Conservation (phyloP, 2,888 invertebrate genomes). For the Agriopis leucophaearia region DNA sequence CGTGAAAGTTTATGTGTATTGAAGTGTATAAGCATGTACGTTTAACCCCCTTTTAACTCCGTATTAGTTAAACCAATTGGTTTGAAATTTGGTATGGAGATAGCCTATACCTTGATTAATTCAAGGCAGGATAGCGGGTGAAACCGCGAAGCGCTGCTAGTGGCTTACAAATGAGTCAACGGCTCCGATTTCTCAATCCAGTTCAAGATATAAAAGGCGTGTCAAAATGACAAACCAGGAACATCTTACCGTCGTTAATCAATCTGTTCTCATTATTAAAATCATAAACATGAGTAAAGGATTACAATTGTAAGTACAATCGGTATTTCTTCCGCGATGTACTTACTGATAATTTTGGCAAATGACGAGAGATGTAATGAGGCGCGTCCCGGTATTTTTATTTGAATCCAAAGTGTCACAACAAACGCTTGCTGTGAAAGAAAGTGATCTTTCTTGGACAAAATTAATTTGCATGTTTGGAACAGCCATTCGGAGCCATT, state of each 20-base stretch:
- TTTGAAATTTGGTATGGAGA: too few relatives aligned
- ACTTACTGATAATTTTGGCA: conserved; percentile 44
- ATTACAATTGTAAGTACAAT: conserved; percentile 14
- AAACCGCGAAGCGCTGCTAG: too few relatives aligned
- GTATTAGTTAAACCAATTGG: too few relatives aligned
- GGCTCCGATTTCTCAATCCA: conserved; percentile 11
- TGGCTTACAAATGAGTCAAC: conserved; percentile 24
- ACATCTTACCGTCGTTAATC: conserved; percentile 15
- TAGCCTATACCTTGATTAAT: too few relatives aligned
- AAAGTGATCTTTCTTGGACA: conserved; percentile 5
- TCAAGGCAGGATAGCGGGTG: too few relatives aligned
- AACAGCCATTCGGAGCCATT: background rate
- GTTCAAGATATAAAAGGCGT: conserved; percentile 10
- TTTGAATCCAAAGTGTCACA: conserved; percentile 36
- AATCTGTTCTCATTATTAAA: conserved; percentile 25
- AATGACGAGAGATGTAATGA: conserved; percentile 41
- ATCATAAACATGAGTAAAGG: conserved; percentile 23
- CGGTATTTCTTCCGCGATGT: conserved; percentile 23
- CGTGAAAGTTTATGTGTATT: too few relatives aligned
- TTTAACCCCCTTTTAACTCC: too few relatives aligned
- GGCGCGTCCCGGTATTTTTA: conserved; percentile 38
- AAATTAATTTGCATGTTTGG: conserved; percentile 11
- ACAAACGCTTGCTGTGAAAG: conserved; percentile 36
- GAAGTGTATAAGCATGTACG: too few relatives aligned
- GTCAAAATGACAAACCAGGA: conserved; percentile 26